Base-by-base conservation (phyloP, 2,888 invertebrate genomes). In the Drosophila prolongata region DNA sequence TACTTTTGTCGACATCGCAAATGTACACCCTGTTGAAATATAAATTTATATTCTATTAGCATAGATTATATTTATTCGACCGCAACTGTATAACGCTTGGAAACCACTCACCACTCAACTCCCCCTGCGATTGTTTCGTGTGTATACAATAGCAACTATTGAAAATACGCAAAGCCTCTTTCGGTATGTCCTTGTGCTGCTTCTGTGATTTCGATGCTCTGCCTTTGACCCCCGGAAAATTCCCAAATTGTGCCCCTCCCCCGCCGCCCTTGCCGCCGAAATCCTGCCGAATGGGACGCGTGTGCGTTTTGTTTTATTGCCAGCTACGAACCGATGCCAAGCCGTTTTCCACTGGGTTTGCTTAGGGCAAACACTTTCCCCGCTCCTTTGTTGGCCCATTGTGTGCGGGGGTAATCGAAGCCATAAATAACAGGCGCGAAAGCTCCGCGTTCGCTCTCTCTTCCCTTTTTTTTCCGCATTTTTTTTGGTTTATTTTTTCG, bases 381-480 rank as follows among this genome's bases (percentile, higher is more conserved):
- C 65, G 50, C 57, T 73, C 53, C 65, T 75, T 67, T 68, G 75
- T 58, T 75, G 62, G 60, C 78, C 59, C 69, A 87, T 85, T 85
- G 87, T 80, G 75, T 75, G 85, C 66, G 64, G 78, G 85, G 85
- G 84, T 85, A 85, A 85, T 85, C 85, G 85, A 85, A 85, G 87
- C 85, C 85, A 85, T 85, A 85, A 85, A 85, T 85, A 85, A 85
- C 84, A 81, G 87, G 85, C 82, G 85, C 87, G 80, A 83, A 78
- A 55, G 80, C 78, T 64, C 65, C 79, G 76, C 55, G 54, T 47
- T 54, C 37, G 14, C 37, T 58, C 40, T 40, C 42, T 35, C 6
- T 35, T 19, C 49, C 47, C 46, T 34, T 42, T 37, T 60, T 56
- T 50, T 50, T 46, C 19, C 19, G 38, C 24, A 16, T 58, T 58